Conservation (phyloP, 2,888 invertebrate genomes). For the Drosophila mettleri region DNA sequence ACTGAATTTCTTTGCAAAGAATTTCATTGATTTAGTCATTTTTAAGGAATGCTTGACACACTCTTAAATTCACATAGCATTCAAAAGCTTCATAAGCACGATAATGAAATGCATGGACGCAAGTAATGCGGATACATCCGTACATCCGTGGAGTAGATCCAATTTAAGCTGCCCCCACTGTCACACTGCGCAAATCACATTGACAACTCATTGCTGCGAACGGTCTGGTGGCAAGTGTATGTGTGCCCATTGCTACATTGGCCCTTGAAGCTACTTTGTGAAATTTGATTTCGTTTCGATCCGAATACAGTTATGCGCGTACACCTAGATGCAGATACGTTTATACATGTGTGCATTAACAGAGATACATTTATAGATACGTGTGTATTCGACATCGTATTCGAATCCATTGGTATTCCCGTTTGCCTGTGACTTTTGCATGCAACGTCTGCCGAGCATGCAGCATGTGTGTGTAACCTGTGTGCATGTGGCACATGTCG, state of each 20-base stretch:
- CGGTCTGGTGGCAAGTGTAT: conserved; percentile 9
- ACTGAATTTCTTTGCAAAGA: conserved; percentile 18
- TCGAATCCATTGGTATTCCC: conserved; percentile 20
- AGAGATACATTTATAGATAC: conserved; percentile 7
- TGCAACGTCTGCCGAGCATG: conserved; percentile 14
- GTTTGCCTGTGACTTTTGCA: conserved; percentile 37
- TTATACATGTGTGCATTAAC: conserved; percentile 13
- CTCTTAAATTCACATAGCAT: conserved; percentile 54
- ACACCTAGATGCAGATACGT: conserved; percentile 14
- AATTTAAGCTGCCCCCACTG: conserved; percentile 20
- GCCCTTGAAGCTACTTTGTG: conserved; percentile 20
- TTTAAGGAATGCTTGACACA: conserved; percentile 56
- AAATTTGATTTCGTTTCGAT: conserved; percentile 62
- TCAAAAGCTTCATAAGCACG: conserved; percentile 75
- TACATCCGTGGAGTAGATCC: too few species aligned
- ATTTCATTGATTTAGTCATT: conserved; percentile 51
- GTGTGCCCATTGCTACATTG: conserved; percentile 15
- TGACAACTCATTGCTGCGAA: conserved; percentile 10
- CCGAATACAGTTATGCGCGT: conserved; percentile 34
- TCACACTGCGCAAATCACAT: conserved; percentile 2
- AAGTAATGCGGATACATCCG: background rate
- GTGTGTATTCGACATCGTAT: background rate
- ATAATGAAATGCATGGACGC: conserved; percentile 67
- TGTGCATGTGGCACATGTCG: conserved; percentile 21
- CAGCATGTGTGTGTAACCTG: conserved; percentile 19